Evolutionary conservation across 2,888 invertebrate species (phyloP), one percentile per base, ranked within the genome.

Genomic region (Orthonevra nobilis): DNA sequence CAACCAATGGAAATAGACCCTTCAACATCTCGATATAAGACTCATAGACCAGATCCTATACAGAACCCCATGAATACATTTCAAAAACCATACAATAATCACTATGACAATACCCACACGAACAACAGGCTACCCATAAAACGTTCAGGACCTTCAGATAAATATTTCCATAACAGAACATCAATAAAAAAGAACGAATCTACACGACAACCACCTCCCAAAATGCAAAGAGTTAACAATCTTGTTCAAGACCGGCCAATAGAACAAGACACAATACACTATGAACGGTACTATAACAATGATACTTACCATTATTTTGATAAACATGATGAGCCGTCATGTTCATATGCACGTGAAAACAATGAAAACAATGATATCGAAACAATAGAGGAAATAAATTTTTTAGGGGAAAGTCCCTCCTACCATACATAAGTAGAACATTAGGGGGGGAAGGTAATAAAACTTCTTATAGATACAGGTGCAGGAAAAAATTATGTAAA

Each of bases 171-270:
- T 9, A 23, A 52, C 9, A 52, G 6, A 20, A n/a, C 50, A 12
- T 52, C 34, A 4, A 23, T 12, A 7, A 36, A 6, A 36, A 52
- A 52, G 10, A 52, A 52, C 15, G 34, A 52, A 7, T 52, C 50
- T 10, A 34, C 3, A 36, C 50, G 34, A 12, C 50, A 28, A 46
- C 14, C 28, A 44, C 26, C 23, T 9, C 3, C 26, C 12, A 44
- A 44, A 44, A 32, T 36, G 12, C 50, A 52, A 52, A 34, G 50
- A 32, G 6, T 52, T 2, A 52, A 52, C 6, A 34, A 52, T 14
- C 14, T 52, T 34, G 34, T 34, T 36, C 36, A 52, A 6, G 7
- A 6, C 36, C 52, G 9, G 9, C 34, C 17, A 3, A 23, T 10
- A n/a, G n/a, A n/a, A n/a, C n/a, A n/a, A n/a, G n/a, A n/a, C n/a